Evolutionary conservation across 2,888 invertebrate genomes (phyloP), one percentile per base, ranked within the genome.

Genomic region (Dexiosoma caninum): DNA sequence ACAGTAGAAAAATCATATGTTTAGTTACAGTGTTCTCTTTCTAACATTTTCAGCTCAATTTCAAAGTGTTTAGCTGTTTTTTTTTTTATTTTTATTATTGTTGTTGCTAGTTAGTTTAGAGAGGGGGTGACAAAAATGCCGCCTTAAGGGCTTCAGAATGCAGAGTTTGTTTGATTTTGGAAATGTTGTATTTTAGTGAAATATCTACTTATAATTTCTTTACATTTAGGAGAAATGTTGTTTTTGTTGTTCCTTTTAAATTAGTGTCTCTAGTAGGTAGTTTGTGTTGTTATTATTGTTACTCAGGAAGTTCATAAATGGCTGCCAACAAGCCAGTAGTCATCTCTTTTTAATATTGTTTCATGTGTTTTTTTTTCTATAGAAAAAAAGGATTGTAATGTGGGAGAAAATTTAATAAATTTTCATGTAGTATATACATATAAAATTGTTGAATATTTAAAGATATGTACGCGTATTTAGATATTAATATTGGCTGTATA

Each of bases 11-110:
- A 77, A 74, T 69, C 78, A 81, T 64, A 81, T 81, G 72, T 78
- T 77, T 78, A 59, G 55, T 81, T 77, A 81, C 67, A 72, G 81
- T 74, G 57, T 59, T 78, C 81, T 81, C 81, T 81, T 81, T 81
- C 81, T 81, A 81, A 69, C 81, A 78, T 72, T 81, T 67, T 69
- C 49, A 64, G 51, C 53, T 57, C 72, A 78, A 37, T 78, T 66
- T 49, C 12, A 64, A 23, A 66, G 44, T 30, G 49, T 35, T 76
- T 51, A 35, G 66, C 30, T 35, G 2, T 37, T 10, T 35, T 44
- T 21, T 40, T 69, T n/a, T 37, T 10, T 35, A 19, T 42, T 67
- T 12, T 12, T 53, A 4, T 60, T 55, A 9, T 57, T 59, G 62
- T 35, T 69, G 10, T 10, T 62, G 19, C 12, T 42, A 19, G 23